Evolutionary conservation across 1,140 invertebrate species (phyloP).

Genomic region (Heliconius nattereri): DNA sequence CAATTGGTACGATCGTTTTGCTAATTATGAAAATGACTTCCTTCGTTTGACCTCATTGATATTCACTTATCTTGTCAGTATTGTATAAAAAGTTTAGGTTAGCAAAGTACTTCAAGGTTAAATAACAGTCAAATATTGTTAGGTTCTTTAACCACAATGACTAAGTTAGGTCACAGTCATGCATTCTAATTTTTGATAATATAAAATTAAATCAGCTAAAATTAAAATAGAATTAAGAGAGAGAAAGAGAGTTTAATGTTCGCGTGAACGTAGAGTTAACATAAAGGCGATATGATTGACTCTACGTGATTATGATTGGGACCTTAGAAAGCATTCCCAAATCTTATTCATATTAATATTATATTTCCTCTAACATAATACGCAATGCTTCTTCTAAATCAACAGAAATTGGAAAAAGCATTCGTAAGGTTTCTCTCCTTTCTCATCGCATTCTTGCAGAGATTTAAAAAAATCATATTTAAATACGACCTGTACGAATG

Average conservation of each 20-base stretch:
- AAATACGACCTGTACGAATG: not conserved
- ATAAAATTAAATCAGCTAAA: no score
- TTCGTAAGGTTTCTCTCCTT: not conserved
- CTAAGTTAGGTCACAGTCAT: not conserved
- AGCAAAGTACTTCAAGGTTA: not conserved
- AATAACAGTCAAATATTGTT: not conserved
- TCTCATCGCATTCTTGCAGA: no score
- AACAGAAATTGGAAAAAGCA: not conserved
- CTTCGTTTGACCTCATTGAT: conserved; percentile 4
- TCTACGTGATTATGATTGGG: not conserved
- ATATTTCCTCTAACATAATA: not conserved
- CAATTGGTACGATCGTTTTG: conserved; percentile 38
- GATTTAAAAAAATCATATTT: not conserved
- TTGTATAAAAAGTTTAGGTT: not conserved
- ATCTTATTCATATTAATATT: not conserved
- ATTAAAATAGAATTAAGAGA: no score
- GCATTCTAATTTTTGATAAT: no score
- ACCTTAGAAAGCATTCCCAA: not conserved
- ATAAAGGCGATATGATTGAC: not conserved
- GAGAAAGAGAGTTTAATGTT: not conserved
- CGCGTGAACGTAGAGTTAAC: no score
- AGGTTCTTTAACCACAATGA: not conserved
- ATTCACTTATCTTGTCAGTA: no score
- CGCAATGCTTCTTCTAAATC: not conserved
- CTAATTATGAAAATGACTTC: conserved; percentile 22